Evolutionary conservation across 2,113 vertebrate species (phyloP).

Genomic region (Oreochromis aureus): DNA sequence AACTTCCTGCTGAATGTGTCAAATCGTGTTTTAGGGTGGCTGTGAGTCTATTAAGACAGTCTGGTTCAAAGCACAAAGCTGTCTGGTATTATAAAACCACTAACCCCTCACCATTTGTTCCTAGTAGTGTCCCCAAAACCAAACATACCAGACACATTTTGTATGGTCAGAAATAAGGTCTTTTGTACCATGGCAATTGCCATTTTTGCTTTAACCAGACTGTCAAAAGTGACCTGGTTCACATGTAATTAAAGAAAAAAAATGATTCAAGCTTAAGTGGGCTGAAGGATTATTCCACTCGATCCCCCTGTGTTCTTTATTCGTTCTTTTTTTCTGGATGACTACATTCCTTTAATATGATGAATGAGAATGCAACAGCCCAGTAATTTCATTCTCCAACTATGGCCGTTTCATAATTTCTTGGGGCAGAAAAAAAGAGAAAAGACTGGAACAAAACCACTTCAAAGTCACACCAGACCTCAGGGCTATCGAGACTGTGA

Average conservation of each 20-base stretch:
- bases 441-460: constrained; percentile 14
- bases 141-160: constrained; percentile 18
- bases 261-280: constrained; percentile 6
- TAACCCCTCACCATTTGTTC: constrained; percentile 52
- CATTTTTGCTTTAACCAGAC: background rate
- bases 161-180: background rate
- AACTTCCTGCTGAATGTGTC: constrained; percentile 58
- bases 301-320: constrained; percentile 33
- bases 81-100: constrained; percentile 44
- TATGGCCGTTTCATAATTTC: constrained; percentile 30
- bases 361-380: constrained; percentile 50
- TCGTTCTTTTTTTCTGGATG: constrained; percentile 49
- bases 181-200: background rate
- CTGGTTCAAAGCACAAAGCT: constrained; percentile 27
- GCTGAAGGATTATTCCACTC: constrained; percentile 36
- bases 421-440: constrained; percentile 10
- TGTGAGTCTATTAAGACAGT: constrained; percentile 5
- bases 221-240: constrained; percentile 15
- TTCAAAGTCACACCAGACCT: constrained; percentile 41
- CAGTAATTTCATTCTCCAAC: constrained; percentile 41
- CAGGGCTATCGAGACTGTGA: constrained; percentile 17
- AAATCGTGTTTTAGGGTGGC: constrained; percentile 38
- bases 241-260: constrained; percentile 44
- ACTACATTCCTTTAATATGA: constrained; percentile 54
- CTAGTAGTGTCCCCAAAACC: constrained; percentile 7